Percentiles rank a stretch among this genome's conserved stretches.
Conservation (phyloP, 2,888 invertebrate genomes). For the Dasysyrphus albostriatus region DNA sequence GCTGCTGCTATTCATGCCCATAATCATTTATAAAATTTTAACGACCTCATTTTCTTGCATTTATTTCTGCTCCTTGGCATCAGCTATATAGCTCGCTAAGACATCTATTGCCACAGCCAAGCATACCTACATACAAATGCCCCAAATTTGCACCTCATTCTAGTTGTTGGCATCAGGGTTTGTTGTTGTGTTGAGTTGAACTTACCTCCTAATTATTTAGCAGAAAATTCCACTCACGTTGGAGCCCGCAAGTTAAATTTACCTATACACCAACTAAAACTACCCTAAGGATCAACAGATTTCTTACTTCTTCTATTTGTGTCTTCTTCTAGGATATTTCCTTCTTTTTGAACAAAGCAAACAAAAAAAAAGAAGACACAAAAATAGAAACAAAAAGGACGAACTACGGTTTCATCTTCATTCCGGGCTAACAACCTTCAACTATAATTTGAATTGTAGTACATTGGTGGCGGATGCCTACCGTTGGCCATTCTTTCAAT, state of each 20-base stretch:
- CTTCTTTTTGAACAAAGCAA: conserved; percentile 2
- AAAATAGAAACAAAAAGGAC: not conserved
- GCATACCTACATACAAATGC: conserved; percentile 15
- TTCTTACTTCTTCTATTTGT: conserved; percentile 21
- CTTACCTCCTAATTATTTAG: conserved; percentile 63
- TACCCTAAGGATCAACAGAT: conserved; percentile 63
- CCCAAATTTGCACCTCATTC: conserved; percentile 64
- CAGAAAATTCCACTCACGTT: conserved; percentile 30
- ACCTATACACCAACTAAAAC: not conserved
- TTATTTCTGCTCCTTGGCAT: conserved; percentile 20
- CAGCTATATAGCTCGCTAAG: not conserved
- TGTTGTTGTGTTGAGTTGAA: conserved; percentile 7
- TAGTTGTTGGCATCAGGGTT: not conserved
- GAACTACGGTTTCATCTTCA: conserved; percentile 28
- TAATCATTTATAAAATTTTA: conserved; percentile 71
- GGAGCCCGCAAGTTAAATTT: conserved; percentile 4
- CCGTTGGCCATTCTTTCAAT: conserved; percentile 30
- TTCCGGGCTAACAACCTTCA: conserved; percentile 60
- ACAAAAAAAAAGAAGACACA: no score
- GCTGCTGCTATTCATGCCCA: conserved; percentile 50
- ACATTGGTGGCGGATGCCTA: conserved; percentile 36
- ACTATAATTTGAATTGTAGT: conserved; percentile 64
- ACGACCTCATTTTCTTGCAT: conserved; percentile 70
- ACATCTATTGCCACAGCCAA: conserved; percentile 9
- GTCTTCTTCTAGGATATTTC: conserved; percentile 28